These are phyloP conservation scores for Micrasema minimum DNA, from an alignment of 1,140 invertebrate species.

Conservation along the genomic window DNA sequence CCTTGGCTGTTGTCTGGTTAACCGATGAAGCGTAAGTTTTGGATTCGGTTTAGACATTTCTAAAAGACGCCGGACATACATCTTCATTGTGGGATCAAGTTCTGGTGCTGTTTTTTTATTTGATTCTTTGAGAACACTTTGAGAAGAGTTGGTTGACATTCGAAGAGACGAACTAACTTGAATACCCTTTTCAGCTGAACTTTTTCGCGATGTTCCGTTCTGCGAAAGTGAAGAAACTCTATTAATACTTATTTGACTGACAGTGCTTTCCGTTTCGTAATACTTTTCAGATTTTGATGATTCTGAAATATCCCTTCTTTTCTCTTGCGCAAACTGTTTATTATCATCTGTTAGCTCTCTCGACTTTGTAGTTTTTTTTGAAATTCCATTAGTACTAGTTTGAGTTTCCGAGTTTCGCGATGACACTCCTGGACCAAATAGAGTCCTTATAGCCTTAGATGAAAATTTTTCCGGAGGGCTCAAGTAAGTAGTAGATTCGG, in stretches of 20 bases:
- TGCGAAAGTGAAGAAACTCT: conserved; percentile 25
- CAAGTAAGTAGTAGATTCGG: conserved; percentile 65
- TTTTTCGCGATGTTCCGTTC: conserved; percentile 4
- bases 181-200: conserved; percentile 39
- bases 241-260: conserved; percentile 27
- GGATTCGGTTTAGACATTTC: conserved; percentile 60
- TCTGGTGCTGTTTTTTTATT: conserved; percentile 6
- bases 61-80: conserved; percentile 66
- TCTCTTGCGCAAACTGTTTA: conserved; percentile 3
- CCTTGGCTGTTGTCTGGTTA: not conserved
- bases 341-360: not conserved
- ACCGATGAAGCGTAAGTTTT: too few species aligned
- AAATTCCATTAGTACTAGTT: not conserved
- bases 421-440: conserved; percentile 17
- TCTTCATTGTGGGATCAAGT: conserved; percentile 57
- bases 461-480: conserved; percentile 63
- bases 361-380: not conserved
- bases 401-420: conserved; percentile 11
- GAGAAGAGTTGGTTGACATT: conserved; percentile 16
- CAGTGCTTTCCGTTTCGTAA: conserved; percentile 36
- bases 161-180: conserved; percentile 56
- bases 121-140: conserved; percentile 15
- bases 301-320: conserved; percentile 29
- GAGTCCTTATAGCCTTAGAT: conserved; percentile 55
- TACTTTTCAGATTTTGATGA: conserved; percentile 16